Base-by-base conservation (phyloP, 2,113 vertebrate genomes). In the Butorides virescens region DNA sequence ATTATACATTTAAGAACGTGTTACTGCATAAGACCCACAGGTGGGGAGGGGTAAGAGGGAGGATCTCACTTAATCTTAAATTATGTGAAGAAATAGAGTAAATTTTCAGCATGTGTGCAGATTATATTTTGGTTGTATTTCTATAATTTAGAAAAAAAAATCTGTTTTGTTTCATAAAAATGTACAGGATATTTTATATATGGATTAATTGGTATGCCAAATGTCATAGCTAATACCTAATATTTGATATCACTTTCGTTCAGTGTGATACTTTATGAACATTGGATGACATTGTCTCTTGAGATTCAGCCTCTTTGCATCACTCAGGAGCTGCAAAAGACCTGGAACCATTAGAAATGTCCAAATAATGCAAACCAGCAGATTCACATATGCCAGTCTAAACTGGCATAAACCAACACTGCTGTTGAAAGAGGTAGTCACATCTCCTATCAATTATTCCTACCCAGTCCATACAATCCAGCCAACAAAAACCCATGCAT, bases 401-500 rank as follows among this genome's bases (percentile, higher is more conserved):
- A 84, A 75, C 58, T 52, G 44, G 13, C n/a, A 71, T 55, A 81
- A 86, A 49, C 26, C 44, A 63, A 39, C 5, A 15, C 3, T 22
- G n/a, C 21, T 59, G 34, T 4, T 85, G 79, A 63, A 84, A 84
- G 50, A 44, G 7, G 8, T 18, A 79, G 44, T 65, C 63, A 80
- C 9, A 22, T 17, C 22, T 91, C 32, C 55, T 20, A 55, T 59
- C 15, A 13, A 61, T 79, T 77, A 50, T 62, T 87, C 46, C 39
- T 26, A 25, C 4, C 5, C 42, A 15, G 30, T 13, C 13, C 2
- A 0, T 29, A 34, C 13, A 67, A 21, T 11, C 5, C 18, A 71
- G 56, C 47, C 86, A 89, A 74, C 10, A 91, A 87, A 86, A 81
- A 8, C 20, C 15, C 37, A 44, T 18, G 9, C 11, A 3, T 15